Evolutionary conservation across 2,888 invertebrate genomes (phyloP), one percentile per base, ranked within the genome.

Genomic region (Macrophya annulata): DNA sequence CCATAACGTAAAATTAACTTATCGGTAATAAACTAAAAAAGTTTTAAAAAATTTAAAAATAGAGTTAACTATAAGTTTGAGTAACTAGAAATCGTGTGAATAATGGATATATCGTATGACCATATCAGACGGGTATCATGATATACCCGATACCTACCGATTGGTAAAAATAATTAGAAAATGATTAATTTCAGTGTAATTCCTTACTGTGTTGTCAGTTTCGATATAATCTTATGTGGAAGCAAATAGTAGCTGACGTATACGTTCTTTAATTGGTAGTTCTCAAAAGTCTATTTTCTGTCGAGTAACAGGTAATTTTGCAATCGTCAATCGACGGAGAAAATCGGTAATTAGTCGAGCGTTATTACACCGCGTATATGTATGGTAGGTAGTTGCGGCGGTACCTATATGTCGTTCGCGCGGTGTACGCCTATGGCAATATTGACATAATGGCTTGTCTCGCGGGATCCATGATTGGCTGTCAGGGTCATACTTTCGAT

Each of bases 271-370:
- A 81, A 81, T 81, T 81, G 81, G 81, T 81, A 62, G 25, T 62
- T 62, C 40, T 81, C 31, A 81, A 81, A 62, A 81, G 81, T 81
- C 81, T 59, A 62, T 81, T 81, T 81, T 81, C 81, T 62, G 81
- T 21, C 81, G 62, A 62, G 81, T 62, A 40, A 62, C 21, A 43
- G 62, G 81, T 62, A 81, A 85, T 79, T 85, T 79, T 81, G 85
- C 85, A 85, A 85, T 65, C 79, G 79, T 65, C 84, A 84, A 71
- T 84, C 84, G 84, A 51, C 71, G 85, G 77, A 79, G 85, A 85
- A 85, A 85, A 85, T 85, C 85, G 85, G 77, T 85, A 85, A 85
- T 85, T 85, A 85, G 85, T 85, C 79, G 65, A 68, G 43, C 77
- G 77, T 85, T 85, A 85, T 85, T 76, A 48, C 43, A 45, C 59